Conservation (phyloP, 2,797 vertebrate species). For the Alouatta caraya region DNA sequence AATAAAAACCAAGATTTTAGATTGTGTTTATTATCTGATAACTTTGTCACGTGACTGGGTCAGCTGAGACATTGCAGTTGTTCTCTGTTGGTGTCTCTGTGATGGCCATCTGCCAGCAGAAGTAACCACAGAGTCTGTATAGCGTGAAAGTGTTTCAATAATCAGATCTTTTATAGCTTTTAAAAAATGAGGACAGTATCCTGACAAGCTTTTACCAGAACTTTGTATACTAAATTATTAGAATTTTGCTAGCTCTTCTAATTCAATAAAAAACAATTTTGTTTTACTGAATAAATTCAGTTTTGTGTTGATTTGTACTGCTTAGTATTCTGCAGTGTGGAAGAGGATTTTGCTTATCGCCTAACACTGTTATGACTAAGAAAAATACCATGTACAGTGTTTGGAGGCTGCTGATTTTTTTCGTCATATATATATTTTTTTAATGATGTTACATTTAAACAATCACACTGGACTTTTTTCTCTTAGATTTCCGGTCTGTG, state of each 20-base stretch:
- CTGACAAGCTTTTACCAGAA: background rate
- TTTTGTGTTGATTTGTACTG: background rate
- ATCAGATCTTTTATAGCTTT: constrained; percentile 8
- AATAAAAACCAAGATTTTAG: background rate
- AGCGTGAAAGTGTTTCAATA: constrained; percentile 24
- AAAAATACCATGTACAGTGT: background rate
- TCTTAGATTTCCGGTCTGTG: constrained; percentile 92
- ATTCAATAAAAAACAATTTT: background rate
- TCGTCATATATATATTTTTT: background rate
- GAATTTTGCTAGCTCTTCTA: background rate
- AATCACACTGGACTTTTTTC: constrained; percentile 5
- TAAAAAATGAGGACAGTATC: background rate
- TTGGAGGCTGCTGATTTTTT: background rate
- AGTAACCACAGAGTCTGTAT: constrained; percentile 2
- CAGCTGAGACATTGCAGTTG: background rate
- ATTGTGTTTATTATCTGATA: background rate
- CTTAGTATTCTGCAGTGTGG: background rate
- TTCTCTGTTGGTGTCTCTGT: background rate
- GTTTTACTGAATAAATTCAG: background rate
- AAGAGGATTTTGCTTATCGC: background rate
- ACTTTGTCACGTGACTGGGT: background rate
- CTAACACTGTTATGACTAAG: background rate
- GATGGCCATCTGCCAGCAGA: constrained; percentile 11
- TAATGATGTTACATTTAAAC: background rate
- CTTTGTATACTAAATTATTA: background rate